Conservation (phyloP, 2,113 vertebrate species). For the Carassius gibelio region DNA sequence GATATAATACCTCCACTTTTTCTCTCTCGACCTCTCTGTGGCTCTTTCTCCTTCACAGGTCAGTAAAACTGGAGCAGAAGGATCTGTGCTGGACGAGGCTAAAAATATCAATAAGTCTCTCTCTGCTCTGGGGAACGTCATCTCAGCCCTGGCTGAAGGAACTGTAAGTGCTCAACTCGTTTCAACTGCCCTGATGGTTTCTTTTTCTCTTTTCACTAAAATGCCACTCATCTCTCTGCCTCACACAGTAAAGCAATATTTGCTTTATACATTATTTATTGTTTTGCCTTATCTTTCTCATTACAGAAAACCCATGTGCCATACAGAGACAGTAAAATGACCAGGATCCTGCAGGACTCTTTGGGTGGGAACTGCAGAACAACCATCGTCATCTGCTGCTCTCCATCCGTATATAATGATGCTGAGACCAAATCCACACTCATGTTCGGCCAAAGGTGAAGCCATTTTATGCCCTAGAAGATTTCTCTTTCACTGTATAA, state of each 20-base stretch:
- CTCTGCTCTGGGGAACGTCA: constrained; percentile 95
- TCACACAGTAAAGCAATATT: background rate
- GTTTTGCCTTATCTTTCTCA: background rate
- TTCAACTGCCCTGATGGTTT: background rate
- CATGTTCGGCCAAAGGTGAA: constrained; percentile 95
- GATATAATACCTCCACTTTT: background rate
- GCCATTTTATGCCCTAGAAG: background rate
- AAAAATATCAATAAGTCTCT: constrained; percentile 99
- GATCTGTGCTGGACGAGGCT: constrained; percentile 93
- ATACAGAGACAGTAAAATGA: constrained; percentile 98
- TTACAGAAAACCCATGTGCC: constrained; percentile 92
- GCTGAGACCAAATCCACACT: constrained; percentile 94
- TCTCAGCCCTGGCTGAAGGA: constrained; percentile 94
- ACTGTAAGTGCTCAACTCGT: constrained; percentile 75
- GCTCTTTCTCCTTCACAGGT: constrained; percentile 75
- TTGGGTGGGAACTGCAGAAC: constrained; percentile 96
- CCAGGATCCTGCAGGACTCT: constrained; percentile 95
- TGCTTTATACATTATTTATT: background rate
- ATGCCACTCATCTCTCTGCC: background rate
- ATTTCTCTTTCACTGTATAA: background rate
- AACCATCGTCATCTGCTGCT: constrained; percentile 96
- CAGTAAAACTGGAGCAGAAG: constrained; percentile 97
- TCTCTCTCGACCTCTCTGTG: background rate
- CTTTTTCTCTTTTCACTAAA: background rate
- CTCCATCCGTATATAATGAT: constrained; percentile 93